A percentile compares a stretch with the other conserved stretches of the same genome.
Evolutionary conservation across 2,888 invertebrate species (phyloP).

Genomic region (Sthenelais limicola): DNA sequence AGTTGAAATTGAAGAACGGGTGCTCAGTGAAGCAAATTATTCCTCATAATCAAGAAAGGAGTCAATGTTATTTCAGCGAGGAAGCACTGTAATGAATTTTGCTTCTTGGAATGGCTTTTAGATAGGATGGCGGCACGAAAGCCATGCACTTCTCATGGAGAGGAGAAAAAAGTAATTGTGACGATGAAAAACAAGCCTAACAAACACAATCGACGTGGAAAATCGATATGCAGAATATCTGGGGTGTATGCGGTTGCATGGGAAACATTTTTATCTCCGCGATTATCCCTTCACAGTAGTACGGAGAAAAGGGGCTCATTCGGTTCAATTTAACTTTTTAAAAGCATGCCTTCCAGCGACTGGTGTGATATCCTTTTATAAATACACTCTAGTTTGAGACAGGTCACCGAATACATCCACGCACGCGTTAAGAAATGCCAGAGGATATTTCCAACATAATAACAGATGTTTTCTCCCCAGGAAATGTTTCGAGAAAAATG

Average conservation of each 20-base stretch:
- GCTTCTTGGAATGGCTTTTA: constrained; percentile 28
- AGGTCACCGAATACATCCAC: constrained; percentile 14
- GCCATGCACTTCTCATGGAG: constrained; percentile 5
- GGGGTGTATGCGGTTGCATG: constrained; percentile 16
- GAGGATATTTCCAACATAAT: constrained; percentile 4
- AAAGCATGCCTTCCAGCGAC: constrained; percentile 14
- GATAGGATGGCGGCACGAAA: constrained; percentile 17
- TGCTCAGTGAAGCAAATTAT: constrained; percentile 24
- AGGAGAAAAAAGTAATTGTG: background rate
- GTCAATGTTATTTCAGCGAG: constrained; percentile 33
- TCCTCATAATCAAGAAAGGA: constrained; percentile 26
- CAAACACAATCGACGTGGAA: constrained; percentile 18
- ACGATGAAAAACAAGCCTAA: constrained; percentile 4
- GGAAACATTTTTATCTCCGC: constrained; percentile 14
- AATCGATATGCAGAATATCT: constrained; percentile 39
- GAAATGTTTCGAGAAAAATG: background rate
- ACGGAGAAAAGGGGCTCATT: constrained; percentile 34
- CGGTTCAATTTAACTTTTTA: constrained; percentile 34
- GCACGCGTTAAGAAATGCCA: background rate
- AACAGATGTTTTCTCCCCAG: constrained; percentile 15
- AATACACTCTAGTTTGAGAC: background rate
- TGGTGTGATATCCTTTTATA: constrained; percentile 12
- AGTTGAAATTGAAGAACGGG: constrained; percentile 33
- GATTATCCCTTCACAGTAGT: constrained; percentile 23
- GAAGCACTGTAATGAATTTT: constrained; percentile 23